These are phyloP conservation scores for Nixonia krombeini DNA, from an alignment of 1,140 invertebrate genomes.

Conservation along the genomic window DNA sequence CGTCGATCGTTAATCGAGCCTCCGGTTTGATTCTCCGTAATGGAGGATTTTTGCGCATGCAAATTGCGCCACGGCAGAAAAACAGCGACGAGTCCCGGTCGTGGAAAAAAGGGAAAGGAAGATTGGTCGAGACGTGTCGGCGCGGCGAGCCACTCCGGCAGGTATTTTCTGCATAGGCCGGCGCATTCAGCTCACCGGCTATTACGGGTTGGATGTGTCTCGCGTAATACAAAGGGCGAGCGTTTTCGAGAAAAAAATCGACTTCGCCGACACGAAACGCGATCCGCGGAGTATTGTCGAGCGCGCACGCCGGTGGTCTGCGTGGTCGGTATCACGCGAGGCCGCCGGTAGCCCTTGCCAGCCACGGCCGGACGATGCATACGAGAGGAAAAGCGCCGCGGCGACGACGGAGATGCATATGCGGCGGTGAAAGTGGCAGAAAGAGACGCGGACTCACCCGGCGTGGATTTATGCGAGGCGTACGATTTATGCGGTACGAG, in stretches of 20 bases:
- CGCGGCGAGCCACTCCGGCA: too few species aligned
- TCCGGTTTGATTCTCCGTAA: too few species aligned
- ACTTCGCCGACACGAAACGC: background rate
- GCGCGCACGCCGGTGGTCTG: background rate
- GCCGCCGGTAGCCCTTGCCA: background rate
- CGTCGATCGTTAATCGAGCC: too few species aligned
- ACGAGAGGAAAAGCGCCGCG: background rate
- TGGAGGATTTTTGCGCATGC: too few species aligned
- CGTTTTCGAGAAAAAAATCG: slow-evolving; percentile 1
- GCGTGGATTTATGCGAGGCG: too few species aligned
- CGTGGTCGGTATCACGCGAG: background rate
- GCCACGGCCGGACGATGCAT: background rate
- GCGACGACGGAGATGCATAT: background rate
- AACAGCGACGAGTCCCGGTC: too few species aligned
- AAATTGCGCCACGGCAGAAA: too few species aligned
- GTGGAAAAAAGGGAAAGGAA: too few species aligned
- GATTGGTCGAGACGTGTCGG: too few species aligned
- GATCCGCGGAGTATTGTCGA: background rate
- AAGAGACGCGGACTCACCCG: slow-evolving; percentile 11
- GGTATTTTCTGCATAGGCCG: too few species aligned
- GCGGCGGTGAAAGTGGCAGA: slow-evolving; percentile 29
- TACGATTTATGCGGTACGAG: too few species aligned
- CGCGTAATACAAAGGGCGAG: background rate
- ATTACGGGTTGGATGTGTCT: background rate
- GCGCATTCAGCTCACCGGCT: background rate